Conservation (phyloP, 2,113 vertebrate genomes). For the Neogobius melanostomus region DNA sequence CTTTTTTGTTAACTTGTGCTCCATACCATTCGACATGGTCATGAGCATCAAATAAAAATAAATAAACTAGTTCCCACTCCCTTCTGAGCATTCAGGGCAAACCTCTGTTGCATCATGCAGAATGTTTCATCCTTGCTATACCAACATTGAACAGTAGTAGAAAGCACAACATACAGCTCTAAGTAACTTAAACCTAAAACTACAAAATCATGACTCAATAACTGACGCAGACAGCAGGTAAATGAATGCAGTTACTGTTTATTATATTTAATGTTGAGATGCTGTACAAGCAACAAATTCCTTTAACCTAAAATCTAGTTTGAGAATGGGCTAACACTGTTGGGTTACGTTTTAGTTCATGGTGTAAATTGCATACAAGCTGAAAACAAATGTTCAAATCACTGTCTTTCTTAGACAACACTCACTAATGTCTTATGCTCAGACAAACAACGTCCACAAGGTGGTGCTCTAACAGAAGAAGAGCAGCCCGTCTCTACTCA, state of each 20-base stretch:
- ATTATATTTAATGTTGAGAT: conserved; percentile 50
- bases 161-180: no score
- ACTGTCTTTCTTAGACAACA: conserved; percentile 25
- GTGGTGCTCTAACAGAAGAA: conserved; percentile 51
- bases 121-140: no score
- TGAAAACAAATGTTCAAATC: conserved; percentile 31
- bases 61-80: no score
- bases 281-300: conserved; percentile 51
- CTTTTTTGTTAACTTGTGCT: no score
- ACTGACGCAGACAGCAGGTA: conserved; percentile 4
- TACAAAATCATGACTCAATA: not conserved
- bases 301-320: conserved; percentile 36
- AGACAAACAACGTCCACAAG: conserved; percentile 47
- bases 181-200: no score
- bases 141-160: no score
- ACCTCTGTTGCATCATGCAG: no score
- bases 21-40: no score
- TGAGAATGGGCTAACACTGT: conserved; percentile 51
- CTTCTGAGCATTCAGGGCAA: no score
- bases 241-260: conserved; percentile 54
- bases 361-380: conserved; percentile 61
- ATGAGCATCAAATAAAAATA: no score
- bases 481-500: conserved; percentile 12
- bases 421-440: conserved; percentile 24
- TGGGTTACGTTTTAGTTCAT: conserved; percentile 35